Conservation (phyloP, 2,888 invertebrate species). For the Danaus chrysippus region DNA sequence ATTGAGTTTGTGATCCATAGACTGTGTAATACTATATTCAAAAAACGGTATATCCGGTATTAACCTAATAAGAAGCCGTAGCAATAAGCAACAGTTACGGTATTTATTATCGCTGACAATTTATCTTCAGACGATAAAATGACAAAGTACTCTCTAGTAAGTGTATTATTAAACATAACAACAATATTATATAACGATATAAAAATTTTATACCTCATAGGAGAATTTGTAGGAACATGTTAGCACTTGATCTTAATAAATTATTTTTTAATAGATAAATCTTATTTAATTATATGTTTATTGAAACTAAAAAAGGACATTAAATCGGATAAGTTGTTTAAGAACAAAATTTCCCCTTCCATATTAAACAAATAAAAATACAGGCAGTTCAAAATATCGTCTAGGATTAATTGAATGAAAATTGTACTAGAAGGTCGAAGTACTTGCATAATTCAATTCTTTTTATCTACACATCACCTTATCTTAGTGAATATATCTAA, state of each 20-base stretch:
- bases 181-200: too few species aligned
- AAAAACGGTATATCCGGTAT: slow-evolving; percentile 33
- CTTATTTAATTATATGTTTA: not conserved
- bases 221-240: too few species aligned
- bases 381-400: not conserved
- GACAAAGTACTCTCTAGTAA: slow-evolving; percentile 1
- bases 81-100: slow-evolving; percentile 27
- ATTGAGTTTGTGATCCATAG: not conserved
- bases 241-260: too few species aligned
- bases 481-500: slow-evolving; percentile 23
- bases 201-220: too few species aligned
- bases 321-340: not conserved
- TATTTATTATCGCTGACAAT: slow-evolving; percentile 19
- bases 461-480: slow-evolving; percentile 23
- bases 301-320: not conserved
- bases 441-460: slow-evolving; percentile 14
- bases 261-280: not conserved
- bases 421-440: slow-evolving; percentile 8
- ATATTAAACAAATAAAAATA: slow-evolving; percentile 3
- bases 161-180: too few species aligned
- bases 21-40: slow-evolving; percentile 10
- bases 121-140: slow-evolving; percentile 11
- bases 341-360: too few species aligned
- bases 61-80: slow-evolving; percentile 41
- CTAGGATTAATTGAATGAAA: not conserved